Evolutionary conservation across 2,888 invertebrate genomes (phyloP), one percentile per base, ranked within the genome.

Genomic region (Brachyopa scutellaris): DNA sequence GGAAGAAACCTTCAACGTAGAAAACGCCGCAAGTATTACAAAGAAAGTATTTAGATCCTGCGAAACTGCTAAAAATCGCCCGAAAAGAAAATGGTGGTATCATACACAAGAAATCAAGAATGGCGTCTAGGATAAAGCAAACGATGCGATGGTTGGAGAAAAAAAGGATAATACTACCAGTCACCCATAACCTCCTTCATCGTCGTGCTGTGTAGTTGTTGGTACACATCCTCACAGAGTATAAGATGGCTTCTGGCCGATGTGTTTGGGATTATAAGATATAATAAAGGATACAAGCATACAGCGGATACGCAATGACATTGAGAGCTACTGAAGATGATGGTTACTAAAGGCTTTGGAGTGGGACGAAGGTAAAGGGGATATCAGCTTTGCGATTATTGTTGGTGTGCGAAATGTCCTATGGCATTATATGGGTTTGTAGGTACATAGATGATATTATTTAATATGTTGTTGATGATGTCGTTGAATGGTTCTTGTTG

Each of bases 81-180:
- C 42, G 38, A 61, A 67, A 79, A 73, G 64, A 79, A 79, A 73
- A 74, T 79, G 79, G 79, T 74, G 74, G 73, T 47, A 61, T 61
- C 45, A n/a, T 33, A 59, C 51, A 53, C 45, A 61, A 74, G 67
- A 42, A 72, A 79, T 55, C 74, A 79, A 79, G 47, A 53, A 79
- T 79, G 67, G 79, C 79, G 79, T 79, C 79, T 45, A 55, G 59
- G 42, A 36, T 29, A 38, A 49, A 11, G 31, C 49, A 77, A 45
- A 33, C 8, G 6, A 6, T 3, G 26, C 26, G 57, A 67, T 40
- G 33, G 9, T 19, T 59, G 19, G 19, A 26, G 38, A 15, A 42
- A 55, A 36, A 57, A 49, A 23, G 72, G 72, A 64, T 73, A 73
- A 64, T 64, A 19, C 62, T 17, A 42, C 36, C 36, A 64, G 36